Conservation (phyloP, 92 coral and sea anemone species). For the Anthopleura xanthogrammica region DNA sequence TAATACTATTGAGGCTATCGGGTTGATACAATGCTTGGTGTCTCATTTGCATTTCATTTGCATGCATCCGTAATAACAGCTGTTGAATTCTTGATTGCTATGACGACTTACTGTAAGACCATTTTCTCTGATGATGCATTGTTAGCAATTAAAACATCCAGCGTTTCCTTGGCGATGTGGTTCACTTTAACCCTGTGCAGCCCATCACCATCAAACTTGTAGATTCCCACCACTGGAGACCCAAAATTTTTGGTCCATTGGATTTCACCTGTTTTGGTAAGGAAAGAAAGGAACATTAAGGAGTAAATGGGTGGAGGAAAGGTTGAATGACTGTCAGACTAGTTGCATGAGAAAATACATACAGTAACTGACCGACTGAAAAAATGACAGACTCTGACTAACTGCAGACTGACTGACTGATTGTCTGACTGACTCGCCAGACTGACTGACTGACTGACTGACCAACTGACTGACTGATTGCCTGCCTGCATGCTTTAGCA, state of each 20-base stretch:
- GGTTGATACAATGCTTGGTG: too few relatives aligned
- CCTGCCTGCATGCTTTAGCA: background rate
- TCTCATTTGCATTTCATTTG: too few relatives aligned
- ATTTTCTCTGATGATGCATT: slow-evolving; percentile 80
- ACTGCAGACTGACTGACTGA: background rate
- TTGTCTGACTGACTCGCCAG: background rate
- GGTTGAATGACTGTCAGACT: background rate
- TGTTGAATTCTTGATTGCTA: background rate
- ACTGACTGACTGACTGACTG: background rate
- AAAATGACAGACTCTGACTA: background rate
- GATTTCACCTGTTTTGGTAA: slow-evolving; percentile 68
- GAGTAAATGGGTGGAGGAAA: background rate
- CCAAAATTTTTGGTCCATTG: slow-evolving; percentile 91
- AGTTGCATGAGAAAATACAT: background rate
- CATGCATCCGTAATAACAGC: too few relatives aligned
- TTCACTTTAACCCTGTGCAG: slow-evolving; percentile 83
- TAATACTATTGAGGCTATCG: too few relatives aligned
- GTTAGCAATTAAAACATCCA: slow-evolving; percentile 71
- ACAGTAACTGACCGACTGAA: background rate
- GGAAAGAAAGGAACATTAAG: background rate
- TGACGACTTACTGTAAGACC: slow-evolving; percentile 68
- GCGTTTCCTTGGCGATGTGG: slow-evolving; percentile 95
- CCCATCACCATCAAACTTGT: slow-evolving; percentile 87
- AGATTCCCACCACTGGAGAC: slow-evolving; percentile 96
- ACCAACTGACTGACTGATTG: background rate